Evolutionary conservation across 1,140 invertebrate species (phyloP).

Genomic region (Phocides pigmalion): DNA sequence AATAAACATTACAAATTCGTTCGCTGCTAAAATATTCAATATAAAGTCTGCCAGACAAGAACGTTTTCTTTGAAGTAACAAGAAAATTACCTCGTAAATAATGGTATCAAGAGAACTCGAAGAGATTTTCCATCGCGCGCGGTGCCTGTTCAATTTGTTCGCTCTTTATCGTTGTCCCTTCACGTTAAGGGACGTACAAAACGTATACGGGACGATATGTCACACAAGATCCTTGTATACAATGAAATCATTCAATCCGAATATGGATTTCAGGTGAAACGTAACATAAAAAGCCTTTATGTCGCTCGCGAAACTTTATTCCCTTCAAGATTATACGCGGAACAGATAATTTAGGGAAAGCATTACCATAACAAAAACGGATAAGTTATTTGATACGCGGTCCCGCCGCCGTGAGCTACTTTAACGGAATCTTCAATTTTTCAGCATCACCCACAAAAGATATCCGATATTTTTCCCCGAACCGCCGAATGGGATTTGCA

Average conservation of each 20-base stretch:
- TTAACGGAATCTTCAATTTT: conserved; percentile 61
- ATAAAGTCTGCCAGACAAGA: neutral
- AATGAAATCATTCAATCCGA: conserved; percentile 18
- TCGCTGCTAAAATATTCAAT: neutral
- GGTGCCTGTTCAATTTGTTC: neutral
- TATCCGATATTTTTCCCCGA: conserved; percentile 37
- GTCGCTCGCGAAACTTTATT: conserved; percentile 52
- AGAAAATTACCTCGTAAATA: conserved; percentile 15
- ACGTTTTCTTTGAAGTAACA: conserved; percentile 2
- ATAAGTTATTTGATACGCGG: conserved; percentile 72
- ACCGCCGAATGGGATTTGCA: conserved; percentile 44
- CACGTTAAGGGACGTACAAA: neutral
- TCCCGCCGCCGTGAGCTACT: conserved; percentile 42
- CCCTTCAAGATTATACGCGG: conserved; percentile 58
- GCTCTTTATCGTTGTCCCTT: conserved; percentile 10
- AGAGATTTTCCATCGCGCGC: neutral
- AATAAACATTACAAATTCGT: too few relatives aligned
- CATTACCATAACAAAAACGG: conserved; percentile 77
- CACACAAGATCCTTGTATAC: neutral
- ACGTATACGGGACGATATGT: conserved; percentile 1
- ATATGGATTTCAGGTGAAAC: conserved; percentile 43
- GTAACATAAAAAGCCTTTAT: conserved; percentile 45
- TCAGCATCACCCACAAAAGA: conserved; percentile 57
- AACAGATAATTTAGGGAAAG: conserved; percentile 64
- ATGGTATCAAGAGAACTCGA: neutral